phyloP scores from a whole-genome alignment of 2,797 vertebrate genomes.

The Carduelis carduelis region DNA sequence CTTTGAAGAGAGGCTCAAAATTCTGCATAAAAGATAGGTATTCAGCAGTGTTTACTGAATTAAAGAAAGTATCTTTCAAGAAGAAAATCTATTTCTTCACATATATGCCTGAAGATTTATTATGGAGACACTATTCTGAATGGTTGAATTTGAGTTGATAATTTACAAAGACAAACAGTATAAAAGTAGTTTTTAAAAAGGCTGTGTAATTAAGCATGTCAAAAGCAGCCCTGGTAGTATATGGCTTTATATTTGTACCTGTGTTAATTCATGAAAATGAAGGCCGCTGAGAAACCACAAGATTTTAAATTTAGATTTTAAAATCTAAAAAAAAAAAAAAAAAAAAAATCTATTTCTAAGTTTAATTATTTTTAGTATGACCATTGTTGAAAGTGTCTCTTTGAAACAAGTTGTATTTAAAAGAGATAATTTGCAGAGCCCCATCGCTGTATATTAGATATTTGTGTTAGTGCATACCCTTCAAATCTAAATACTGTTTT shows the following conservation, averaged over 20 bases:
- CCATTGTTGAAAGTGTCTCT: background rate
- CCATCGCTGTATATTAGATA: background rate
- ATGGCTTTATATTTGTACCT: background rate
- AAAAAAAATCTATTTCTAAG: background rate
- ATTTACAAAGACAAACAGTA: background rate
- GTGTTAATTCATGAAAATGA: background rate
- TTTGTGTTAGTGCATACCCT: background rate
- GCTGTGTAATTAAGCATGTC: background rate
- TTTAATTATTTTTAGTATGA: background rate
- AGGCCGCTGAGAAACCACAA: background rate
- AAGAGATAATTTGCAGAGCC: background rate
- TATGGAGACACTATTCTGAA: background rate
- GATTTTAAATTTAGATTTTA: background rate
- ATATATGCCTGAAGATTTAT: background rate
- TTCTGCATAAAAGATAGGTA: constrained; percentile 27
- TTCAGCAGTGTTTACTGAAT: constrained; percentile 26
- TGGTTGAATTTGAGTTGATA: background rate
- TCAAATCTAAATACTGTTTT: background rate
- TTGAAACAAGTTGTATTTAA: background rate
- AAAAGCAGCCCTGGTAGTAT: background rate
- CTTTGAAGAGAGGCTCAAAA: constrained; percentile 35
- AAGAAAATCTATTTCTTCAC: constrained; percentile 6
- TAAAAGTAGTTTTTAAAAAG: background rate
- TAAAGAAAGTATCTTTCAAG: background rate
- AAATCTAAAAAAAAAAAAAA: background rate